Evolutionary conservation across 2,113 vertebrate species (phyloP).

Genomic region (Spea bombifrons): DNA sequence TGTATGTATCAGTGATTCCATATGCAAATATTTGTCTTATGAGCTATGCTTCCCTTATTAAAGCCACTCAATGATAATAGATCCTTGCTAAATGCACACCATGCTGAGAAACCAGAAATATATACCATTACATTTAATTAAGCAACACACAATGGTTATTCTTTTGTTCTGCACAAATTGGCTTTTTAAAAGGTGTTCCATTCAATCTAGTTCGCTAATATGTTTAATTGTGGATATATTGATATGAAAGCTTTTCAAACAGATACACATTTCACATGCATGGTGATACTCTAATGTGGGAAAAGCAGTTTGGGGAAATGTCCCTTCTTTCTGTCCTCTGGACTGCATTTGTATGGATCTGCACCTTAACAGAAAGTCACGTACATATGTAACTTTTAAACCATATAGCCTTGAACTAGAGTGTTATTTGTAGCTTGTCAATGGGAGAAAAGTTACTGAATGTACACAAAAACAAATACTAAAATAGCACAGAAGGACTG

Average conservation of each 20-base stretch:
- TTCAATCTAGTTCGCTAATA: not conserved
- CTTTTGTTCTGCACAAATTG: not conserved
- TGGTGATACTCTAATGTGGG: too few species aligned
- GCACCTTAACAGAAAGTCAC: too few species aligned
- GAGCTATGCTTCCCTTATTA: not conserved
- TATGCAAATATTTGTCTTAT: not conserved
- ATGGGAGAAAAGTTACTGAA: too few species aligned
- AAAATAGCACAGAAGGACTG: too few species aligned
- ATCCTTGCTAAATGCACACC: not conserved
- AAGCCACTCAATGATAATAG: not conserved
- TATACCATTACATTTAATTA: constrained; percentile 3
- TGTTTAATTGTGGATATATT: not conserved
- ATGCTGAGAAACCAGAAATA: not conserved
- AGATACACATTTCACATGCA: too few species aligned
- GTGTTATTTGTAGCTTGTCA: too few species aligned
- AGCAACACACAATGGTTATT: not conserved
- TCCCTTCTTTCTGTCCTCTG: too few species aligned
- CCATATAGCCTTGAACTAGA: too few species aligned
- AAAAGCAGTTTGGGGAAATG: too few species aligned
- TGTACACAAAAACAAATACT: too few species aligned
- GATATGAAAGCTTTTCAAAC: not conserved
- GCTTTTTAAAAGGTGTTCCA: not conserved
- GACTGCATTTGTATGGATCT: too few species aligned
- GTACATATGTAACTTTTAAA: too few species aligned
- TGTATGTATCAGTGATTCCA: not conserved